Percentiles rank a stretch among this genome's conserved stretches.
phyloP scores from a whole-genome alignment of 1,140 invertebrate genomes.

The Venturia canescens region DNA sequence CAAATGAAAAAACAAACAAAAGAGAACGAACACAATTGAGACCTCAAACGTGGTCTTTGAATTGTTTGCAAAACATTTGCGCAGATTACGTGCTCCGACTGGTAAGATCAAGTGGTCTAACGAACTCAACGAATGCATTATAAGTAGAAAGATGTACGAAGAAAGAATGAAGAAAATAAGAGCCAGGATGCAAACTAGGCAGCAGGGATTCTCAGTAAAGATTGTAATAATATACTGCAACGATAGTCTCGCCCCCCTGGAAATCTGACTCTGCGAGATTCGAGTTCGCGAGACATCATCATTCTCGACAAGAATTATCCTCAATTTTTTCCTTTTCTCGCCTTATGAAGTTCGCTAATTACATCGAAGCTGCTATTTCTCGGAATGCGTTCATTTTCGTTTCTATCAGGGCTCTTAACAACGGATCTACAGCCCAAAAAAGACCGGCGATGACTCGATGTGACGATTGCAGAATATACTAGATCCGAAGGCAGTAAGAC shows the following conservation, averaged over 20 bases:
- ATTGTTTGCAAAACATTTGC: conserved; percentile 2
- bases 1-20: neutral
- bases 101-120: neutral
- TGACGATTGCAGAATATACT: too few relatives aligned
- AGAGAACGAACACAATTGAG: neutral
- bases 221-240: neutral
- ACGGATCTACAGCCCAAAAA: too few relatives aligned
- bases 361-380: too few relatives aligned
- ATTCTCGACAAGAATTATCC: too few relatives aligned
- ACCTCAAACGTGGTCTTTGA: neutral
- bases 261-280: neutral
- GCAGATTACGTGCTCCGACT: neutral
- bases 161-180: too few relatives aligned
- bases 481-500: too few relatives aligned
- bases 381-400: too few relatives aligned
- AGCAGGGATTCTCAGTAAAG: neutral
- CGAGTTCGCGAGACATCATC: too few relatives aligned
- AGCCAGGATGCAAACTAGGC: neutral
- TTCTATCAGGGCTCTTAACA: too few relatives aligned
- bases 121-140: neutral
- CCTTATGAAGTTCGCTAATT: too few relatives aligned
- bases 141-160: neutral
- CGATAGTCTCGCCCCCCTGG: neutral
- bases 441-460: too few relatives aligned
- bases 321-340: too few relatives aligned